Base-by-base conservation (phyloP, 1,140 invertebrate genomes). In the Ips typographus region DNA sequence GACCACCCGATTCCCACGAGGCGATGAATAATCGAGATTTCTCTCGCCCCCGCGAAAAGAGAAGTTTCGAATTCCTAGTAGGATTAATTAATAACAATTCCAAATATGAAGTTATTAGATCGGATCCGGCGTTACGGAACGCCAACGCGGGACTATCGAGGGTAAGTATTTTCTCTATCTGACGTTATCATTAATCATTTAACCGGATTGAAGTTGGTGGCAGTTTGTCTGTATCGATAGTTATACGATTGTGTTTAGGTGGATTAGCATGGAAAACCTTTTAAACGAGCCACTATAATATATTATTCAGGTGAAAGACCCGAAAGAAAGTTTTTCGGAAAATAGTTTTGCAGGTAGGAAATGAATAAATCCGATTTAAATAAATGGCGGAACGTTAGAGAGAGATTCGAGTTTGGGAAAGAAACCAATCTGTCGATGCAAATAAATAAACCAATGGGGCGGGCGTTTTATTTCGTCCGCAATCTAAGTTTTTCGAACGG, bases 1-100 rank as follows among this genome's bases (percentile, higher is more conserved):
- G 77, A n/a, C 76, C 76, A 3, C 76, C 75, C 5, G 79, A 80
- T 71, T 80, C 79, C 22, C 79, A 80, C 65, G 79, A 80, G 55
- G 78, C 79, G 36, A 80, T 80, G 79, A 79, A 78, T 67, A 78
- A 79, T 73, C 66, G 78, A 41, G 75, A 79, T 47, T 62, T 73
- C 41, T 74, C 69, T 42, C 61, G 56, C 41, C 67, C 68, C 40
- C 67, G 78, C n/a, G 69, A 77, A 51, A 80, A 79, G 67, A 66
- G 78, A 63, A 79, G 77, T 71, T 79, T 75, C 65, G 78, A 79
- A 73, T 79, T 79, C 71, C 71, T 79, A 40, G 70, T 79, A 63
- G 78, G 78, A 53, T 64, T 79, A 60, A 75, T 79, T 60, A 77
- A 79, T 68, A 79, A 79, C 65, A 77, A 77, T 72, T 78, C 77